Conservation (phyloP, 2,797 vertebrate species). For the Numenius phaeopus region DNA sequence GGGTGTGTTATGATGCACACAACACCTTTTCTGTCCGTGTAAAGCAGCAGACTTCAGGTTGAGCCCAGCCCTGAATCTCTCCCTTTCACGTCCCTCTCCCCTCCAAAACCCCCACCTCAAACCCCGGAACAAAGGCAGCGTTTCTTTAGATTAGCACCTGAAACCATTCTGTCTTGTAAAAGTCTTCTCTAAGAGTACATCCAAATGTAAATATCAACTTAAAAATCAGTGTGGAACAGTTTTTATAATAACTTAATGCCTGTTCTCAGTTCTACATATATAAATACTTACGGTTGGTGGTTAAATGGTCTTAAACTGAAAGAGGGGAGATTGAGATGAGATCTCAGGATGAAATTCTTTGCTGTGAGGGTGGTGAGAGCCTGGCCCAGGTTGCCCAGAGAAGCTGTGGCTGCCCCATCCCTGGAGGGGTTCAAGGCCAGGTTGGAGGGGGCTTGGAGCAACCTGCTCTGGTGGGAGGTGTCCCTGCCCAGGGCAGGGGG, state of each 20-base stretch:
- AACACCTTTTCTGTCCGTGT: not conserved
- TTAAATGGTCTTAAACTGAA: not conserved
- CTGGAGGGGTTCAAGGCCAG: no score
- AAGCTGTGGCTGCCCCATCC: no score
- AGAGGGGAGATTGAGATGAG: no score
- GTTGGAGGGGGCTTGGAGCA: no score
- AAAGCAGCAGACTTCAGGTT: not conserved
- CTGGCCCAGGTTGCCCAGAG: no score
- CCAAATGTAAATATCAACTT: no score
- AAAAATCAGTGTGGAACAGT: not conserved
- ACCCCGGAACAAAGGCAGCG: rapidly evolving
- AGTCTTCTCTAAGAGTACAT: no score
- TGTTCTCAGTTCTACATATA: not conserved
- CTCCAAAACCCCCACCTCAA: no score
- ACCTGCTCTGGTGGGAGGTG: no score
- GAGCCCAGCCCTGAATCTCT: not conserved
- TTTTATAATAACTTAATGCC: not conserved
- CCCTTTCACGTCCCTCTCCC: not conserved
- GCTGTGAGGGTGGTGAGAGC: no score
- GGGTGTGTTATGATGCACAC: not conserved
- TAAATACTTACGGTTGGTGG: not conserved
- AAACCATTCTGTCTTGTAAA: not conserved
- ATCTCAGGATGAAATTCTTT: no score
- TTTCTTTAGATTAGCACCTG: not conserved
- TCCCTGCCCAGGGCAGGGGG: no score